These are phyloP conservation scores for Centropus bengalensis DNA, from an alignment of 2,113 vertebrate species.

Conservation along the genomic window DNA sequence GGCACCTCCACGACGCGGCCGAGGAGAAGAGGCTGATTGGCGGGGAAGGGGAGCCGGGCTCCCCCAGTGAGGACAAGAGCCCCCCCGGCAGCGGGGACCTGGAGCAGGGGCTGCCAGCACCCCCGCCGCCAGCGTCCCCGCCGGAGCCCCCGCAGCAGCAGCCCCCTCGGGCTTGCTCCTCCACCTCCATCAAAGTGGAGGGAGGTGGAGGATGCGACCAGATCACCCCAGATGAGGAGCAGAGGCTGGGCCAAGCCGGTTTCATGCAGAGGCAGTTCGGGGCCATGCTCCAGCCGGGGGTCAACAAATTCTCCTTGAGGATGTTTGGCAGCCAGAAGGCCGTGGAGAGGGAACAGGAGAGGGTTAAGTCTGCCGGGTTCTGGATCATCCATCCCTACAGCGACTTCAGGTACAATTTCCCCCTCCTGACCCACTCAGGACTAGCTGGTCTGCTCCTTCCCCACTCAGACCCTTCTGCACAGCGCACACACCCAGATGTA, in stretches of 20 bases:
- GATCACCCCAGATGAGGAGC: conserved; percentile 91
- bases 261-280: conserved; percentile 98
- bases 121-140: conserved; percentile 23
- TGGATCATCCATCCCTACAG: conserved; percentile 99
- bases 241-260: conserved; percentile 88
- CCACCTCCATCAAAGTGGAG: conserved; percentile 89
- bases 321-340: conserved; percentile 99
- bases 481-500: background rate
- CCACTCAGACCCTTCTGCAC: background rate
- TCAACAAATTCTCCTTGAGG: conserved; percentile 99
- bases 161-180: conserved; percentile 55
- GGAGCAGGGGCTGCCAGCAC: conserved; percentile 66
- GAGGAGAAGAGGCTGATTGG: conserved; percentile 93
- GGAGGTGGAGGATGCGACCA: conserved; percentile 88
- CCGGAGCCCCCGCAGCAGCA: conserved; percentile 77
- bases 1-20: conserved; percentile 88
- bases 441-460: background rate
- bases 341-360: conserved; percentile 95
- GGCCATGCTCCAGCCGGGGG: conserved; percentile 97
- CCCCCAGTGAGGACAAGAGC: conserved; percentile 82
- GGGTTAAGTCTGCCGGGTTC: conserved; percentile 97
- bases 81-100: conserved; percentile 75
- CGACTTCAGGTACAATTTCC: conserved; percentile 93
- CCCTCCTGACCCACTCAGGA: background rate
- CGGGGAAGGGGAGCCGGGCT: conserved; percentile 87